Percentiles rank a stretch among this genome's conserved stretches.
phyloP scores from a whole-genome alignment of 2,797 vertebrate species.

The Mus minutoides region DNA sequence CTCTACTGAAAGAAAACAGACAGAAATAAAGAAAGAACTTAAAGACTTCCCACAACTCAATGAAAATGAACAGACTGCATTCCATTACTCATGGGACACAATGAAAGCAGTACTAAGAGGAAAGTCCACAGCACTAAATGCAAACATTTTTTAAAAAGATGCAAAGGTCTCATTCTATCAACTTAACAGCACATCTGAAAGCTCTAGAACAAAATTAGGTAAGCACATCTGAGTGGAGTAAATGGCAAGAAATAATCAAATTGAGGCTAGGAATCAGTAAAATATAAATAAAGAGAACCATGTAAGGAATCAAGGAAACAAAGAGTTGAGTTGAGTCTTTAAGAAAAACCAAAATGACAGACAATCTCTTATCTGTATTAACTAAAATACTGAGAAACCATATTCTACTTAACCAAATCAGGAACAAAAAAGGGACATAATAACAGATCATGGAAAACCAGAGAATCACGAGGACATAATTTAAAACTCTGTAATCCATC shows the following conservation, averaged over 20 bases:
- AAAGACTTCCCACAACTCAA: not conserved
- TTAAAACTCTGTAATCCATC: not conserved
- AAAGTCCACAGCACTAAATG: not conserved
- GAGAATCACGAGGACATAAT: not conserved
- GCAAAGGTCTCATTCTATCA: too few species aligned
- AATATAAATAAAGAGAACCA: too few species aligned
- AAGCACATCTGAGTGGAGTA: too few species aligned
- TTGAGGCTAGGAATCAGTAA: too few species aligned
- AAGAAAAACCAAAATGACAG: not conserved
- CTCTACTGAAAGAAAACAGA: too few species aligned
- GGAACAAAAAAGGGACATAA: not conserved
- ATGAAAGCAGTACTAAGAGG: not conserved
- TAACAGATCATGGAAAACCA: not conserved
- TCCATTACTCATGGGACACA: not conserved
- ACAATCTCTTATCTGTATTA: not conserved
- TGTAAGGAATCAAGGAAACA: too few species aligned
- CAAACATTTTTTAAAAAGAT: not conserved
- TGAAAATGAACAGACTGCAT: not conserved
- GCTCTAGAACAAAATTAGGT: too few species aligned
- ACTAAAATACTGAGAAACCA: not conserved
- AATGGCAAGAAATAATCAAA: too few species aligned
- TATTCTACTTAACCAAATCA: not conserved
- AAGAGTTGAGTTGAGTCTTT: too few species aligned
- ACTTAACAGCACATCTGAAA: too few species aligned
- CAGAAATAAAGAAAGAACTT: too few species aligned